These are phyloP conservation scores for Adineta ricciae DNA, from an alignment of 2,888 invertebrate genomes.

Conservation along the genomic window DNA sequence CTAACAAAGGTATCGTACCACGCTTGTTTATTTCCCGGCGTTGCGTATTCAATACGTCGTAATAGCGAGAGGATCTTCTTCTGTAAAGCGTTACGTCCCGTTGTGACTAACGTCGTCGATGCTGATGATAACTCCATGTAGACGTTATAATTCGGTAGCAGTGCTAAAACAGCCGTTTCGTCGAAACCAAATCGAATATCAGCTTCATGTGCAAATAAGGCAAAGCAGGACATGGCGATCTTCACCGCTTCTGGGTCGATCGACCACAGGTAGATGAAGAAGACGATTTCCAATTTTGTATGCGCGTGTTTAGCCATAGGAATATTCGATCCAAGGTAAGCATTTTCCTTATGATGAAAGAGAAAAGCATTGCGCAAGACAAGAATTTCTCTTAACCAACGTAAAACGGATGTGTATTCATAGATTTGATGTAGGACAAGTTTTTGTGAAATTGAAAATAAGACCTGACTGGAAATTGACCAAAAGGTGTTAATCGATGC, in stretches of 20 bases:
- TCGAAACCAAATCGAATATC: constrained; percentile 83
- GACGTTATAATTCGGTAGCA: constrained; percentile 84
- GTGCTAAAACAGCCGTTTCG: constrained; percentile 69
- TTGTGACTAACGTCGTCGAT: constrained; percentile 67
- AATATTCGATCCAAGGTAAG: constrained; percentile 70
- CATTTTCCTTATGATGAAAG: constrained; percentile 73
- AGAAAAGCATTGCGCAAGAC: constrained; percentile 87
- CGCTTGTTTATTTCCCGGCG: constrained; percentile 67
- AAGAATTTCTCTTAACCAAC: constrained; percentile 86
- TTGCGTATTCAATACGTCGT: constrained; percentile 83
- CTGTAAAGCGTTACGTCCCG: constrained; percentile 80
- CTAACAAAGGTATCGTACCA: constrained; percentile 88
- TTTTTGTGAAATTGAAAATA: constrained; percentile 93
- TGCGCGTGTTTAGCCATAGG: constrained; percentile 90
- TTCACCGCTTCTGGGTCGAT: constrained; percentile 91
- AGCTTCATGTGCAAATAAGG: constrained; percentile 81
- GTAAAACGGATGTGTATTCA: constrained; percentile 90
- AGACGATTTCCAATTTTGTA: constrained; percentile 90
- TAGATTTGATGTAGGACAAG: constrained; percentile 89
- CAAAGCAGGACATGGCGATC: constrained; percentile 89
- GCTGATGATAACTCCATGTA: constrained; percentile 86
- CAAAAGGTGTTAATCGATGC: constrained; percentile 78
- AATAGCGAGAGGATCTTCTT: constrained; percentile 84
- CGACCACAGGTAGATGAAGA: constrained; percentile 96
- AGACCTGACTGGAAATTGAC: constrained; percentile 90